phyloP scores from a whole-genome alignment of 2,113 vertebrate genomes.

The Callocephalon fimbriatum region DNA sequence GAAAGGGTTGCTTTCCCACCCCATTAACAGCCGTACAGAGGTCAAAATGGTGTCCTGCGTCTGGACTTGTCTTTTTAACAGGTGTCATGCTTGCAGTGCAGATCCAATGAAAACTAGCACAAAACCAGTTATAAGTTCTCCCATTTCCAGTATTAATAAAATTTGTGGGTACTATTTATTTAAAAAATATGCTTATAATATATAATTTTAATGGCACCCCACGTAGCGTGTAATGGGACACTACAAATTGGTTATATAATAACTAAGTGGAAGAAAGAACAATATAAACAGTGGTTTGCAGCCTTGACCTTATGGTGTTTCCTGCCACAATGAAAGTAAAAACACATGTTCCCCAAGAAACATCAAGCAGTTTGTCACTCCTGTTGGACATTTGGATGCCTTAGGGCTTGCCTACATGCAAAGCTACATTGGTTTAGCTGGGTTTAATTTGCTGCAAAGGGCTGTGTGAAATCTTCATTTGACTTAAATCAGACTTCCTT shows the following conservation, averaged over 20 bases:
- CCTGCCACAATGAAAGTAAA: conserved; percentile 66
- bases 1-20: neutral
- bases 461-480: conserved; percentile 35
- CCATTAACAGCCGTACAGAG: neutral
- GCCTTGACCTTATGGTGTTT: conserved; percentile 56
- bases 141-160: conserved; percentile 22
- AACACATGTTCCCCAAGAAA: conserved; percentile 56
- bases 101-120: neutral
- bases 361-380: conserved; percentile 53
- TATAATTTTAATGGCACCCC: conserved; percentile 26
- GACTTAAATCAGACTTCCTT: conserved; percentile 37
- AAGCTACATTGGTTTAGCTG: conserved; percentile 15
- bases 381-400: conserved; percentile 31
- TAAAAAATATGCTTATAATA: neutral
- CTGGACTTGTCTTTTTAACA: neutral
- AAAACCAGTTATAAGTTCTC: neutral
- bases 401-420: conserved; percentile 33
- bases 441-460: conserved; percentile 45
- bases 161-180: neutral
- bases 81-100: neutral
- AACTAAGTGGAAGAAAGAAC: conserved; percentile 51
- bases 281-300: conserved; percentile 59
- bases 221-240: neutral
- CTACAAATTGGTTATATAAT: conserved; percentile 39
- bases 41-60: neutral